Percentiles rank a stretch among this genome's conserved stretches.
These are phyloP conservation scores for Hipparchia semele DNA, from an alignment of 2,888 invertebrate genomes.

Conservation along the genomic window DNA sequence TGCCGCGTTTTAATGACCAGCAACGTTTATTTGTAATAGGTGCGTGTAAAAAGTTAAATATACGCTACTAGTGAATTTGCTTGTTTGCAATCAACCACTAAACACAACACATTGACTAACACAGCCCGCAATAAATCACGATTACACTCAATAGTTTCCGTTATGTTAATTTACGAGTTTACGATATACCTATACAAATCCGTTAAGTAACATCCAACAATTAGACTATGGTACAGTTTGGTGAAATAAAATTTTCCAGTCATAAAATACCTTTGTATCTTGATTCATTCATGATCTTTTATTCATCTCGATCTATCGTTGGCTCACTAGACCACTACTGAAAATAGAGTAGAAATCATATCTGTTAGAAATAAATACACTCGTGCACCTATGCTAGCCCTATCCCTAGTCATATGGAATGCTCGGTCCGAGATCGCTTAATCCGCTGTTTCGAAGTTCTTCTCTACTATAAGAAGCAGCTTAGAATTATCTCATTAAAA, in stretches of 20 bases:
- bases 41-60: not conserved
- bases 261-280: not conserved
- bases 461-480: too few relatives aligned
- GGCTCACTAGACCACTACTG: too few relatives aligned
- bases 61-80: not conserved
- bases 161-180: conserved; percentile 19
- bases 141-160: conserved; percentile 21
- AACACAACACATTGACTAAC: conserved; percentile 10
- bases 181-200: conserved; percentile 1
- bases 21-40: not conserved
- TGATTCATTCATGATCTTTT: too few relatives aligned
- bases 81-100: conserved; percentile 1
- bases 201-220: conserved; percentile 24
- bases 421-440: too few relatives aligned
- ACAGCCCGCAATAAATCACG: conserved; percentile 12
- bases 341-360: too few relatives aligned
- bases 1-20: not conserved
- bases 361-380: too few relatives aligned
- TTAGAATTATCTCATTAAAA: too few relatives aligned
- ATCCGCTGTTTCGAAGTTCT: too few relatives aligned
- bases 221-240: conserved; percentile 4
- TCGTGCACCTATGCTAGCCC: too few relatives aligned
- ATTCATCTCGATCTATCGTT: too few relatives aligned
- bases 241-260: not conserved
- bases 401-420: too few relatives aligned